A percentile compares a stretch with the other conserved stretches of the same genome.
These are phyloP conservation scores for Beroe ovata DNA, from an alignment of 37 sponge, comb jelly and placozoan species.

Conservation along the genomic window DNA sequence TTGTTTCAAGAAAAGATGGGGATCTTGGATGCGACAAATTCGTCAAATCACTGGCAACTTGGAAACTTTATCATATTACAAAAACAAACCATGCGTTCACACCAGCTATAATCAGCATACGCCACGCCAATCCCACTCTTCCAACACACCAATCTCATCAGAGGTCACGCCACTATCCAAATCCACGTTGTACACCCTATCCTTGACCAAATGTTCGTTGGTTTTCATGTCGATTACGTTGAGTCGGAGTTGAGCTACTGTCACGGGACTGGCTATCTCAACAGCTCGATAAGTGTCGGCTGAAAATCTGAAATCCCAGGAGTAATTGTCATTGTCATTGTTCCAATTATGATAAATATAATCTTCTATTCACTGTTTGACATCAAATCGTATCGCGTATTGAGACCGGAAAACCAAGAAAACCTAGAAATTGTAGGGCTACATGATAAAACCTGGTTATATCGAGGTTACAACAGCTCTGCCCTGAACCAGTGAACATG, in stretches of 20 bases:
- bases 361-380: no score
- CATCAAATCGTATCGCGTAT: no score
- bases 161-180: constrained; percentile 38
- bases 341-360: no score
- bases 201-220: not conserved
- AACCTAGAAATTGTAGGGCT: no score
- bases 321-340: no score
- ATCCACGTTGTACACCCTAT: constrained; percentile 55
- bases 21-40: no score
- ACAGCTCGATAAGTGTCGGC: constrained; percentile 41
- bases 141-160: constrained; percentile 53
- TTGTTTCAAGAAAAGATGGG: no score
- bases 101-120: not conserved
- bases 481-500: constrained; percentile 30
- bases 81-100: not conserved
- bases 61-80: no score
- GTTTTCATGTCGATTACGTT: constrained; percentile 3
- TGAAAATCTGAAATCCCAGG: not conserved
- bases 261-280: constrained; percentile 28
- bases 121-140: not conserved
- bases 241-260: constrained; percentile 22
- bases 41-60: no score
- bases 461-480: constrained; percentile 42
- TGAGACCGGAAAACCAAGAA: no score
- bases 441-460: constrained; percentile 28